phyloP scores from a whole-genome alignment of 2,888 invertebrate species.

The Tenthredo scrophulariae region DNA sequence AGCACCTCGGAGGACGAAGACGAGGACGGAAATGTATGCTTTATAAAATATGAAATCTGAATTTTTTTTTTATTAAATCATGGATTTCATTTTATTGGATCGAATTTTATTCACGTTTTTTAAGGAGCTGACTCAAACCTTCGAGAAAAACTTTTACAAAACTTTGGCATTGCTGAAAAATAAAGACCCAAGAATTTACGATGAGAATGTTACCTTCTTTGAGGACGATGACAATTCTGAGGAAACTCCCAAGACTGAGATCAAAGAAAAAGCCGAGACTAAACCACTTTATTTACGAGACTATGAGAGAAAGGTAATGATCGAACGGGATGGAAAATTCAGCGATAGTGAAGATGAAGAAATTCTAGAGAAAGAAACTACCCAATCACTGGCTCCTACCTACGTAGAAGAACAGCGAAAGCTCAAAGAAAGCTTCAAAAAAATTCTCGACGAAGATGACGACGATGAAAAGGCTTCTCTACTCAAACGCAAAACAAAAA shows the following conservation, averaged over 20 bases:
- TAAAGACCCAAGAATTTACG: conserved; percentile 94
- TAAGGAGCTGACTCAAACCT: conserved; percentile 82
- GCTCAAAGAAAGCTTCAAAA: conserved; percentile 84
- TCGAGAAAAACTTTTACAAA: conserved; percentile 93
- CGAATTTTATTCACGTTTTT: conserved; percentile 55
- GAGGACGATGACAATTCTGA: conserved; percentile 65
- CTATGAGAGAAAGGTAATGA: conserved; percentile 88
- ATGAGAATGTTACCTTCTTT: conserved; percentile 87
- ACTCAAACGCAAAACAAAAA: conserved; percentile 71
- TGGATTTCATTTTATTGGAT: background rate
- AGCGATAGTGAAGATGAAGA: conserved; percentile 74
- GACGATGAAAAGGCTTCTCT: conserved; percentile 78
- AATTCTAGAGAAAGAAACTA: conserved; percentile 61
- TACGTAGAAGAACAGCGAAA: conserved; percentile 85
- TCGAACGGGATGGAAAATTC: conserved; percentile 83
- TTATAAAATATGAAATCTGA: background rate
- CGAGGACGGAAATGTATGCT: conserved; percentile 81
- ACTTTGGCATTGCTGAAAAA: conserved; percentile 92
- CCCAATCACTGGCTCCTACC: conserved; percentile 77
- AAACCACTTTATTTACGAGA: conserved; percentile 87
- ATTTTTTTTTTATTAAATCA: background rate
- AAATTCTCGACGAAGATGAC: conserved; percentile 79
- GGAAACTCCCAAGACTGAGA: conserved; percentile 40
- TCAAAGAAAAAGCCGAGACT: conserved; percentile 77
- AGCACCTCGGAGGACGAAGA: conserved; percentile 82